Evolutionary conservation across 2,888 invertebrate species (phyloP).

Genomic region (Chymomyza fuscimana): DNA sequence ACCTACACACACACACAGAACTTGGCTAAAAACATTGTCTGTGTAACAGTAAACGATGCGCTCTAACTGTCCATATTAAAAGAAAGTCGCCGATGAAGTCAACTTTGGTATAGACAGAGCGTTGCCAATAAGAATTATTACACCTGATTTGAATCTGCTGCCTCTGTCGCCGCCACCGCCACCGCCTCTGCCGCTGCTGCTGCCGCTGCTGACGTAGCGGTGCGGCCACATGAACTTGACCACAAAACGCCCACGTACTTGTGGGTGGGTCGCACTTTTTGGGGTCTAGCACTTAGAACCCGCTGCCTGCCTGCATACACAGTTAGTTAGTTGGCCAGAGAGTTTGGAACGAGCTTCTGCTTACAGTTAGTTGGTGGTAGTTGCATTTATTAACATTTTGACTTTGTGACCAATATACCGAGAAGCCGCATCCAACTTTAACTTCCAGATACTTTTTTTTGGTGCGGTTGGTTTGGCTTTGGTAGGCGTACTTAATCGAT

Average conservation of each 20-base stretch:
- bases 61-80: conserved; percentile 55
- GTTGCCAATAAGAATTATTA: conserved; percentile 80
- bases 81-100: conserved; percentile 44
- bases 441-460: not conserved
- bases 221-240: conserved; percentile 75
- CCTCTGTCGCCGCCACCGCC: conserved; percentile 30
- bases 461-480: not conserved
- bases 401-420: conserved; percentile 70
- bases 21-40: conserved; percentile 12
- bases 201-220: not conserved
- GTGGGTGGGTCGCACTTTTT: conserved; percentile 59
- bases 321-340: conserved; percentile 3
- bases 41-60: conserved; percentile 61
- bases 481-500: conserved; percentile 73
- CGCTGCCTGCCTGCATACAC: conserved; percentile 13
- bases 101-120: conserved; percentile 51
- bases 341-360: too few species aligned
- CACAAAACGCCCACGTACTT: conserved; percentile 66
- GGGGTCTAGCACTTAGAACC: not conserved
- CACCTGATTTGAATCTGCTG: conserved; percentile 80
- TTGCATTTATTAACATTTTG: conserved; percentile 75
- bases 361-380: conserved; percentile 2
- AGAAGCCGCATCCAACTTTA: conserved; percentile 13
- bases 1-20: conserved; percentile 26
- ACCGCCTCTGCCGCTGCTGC: conserved; percentile 1